Conservation (phyloP, 2,888 invertebrate genomes). For the Physocephala rufipes region DNA sequence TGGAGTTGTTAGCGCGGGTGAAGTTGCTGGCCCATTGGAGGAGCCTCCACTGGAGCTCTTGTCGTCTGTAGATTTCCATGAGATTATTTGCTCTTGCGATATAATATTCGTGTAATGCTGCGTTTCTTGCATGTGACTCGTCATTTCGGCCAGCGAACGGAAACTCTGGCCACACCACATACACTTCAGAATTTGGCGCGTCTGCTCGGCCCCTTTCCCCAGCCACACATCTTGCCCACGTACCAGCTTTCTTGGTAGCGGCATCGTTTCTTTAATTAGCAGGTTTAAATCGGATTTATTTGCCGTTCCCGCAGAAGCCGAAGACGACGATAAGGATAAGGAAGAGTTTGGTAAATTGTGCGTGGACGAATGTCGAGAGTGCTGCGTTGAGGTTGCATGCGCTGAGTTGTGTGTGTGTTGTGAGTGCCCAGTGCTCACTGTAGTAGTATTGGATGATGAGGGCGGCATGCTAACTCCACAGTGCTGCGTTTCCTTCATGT, state of each 20-base stretch:
- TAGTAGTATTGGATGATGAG: conserved; percentile 53
- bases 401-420: conserved; percentile 55
- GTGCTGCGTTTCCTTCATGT: conserved; percentile 98
- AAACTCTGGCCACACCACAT: conserved; percentile 99
- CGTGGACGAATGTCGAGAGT: conserved; percentile 48
- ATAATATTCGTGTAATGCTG: conserved; percentile 98
- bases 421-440: conserved; percentile 39
- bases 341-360: conserved; percentile 35
- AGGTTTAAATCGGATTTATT: conserved; percentile 83
- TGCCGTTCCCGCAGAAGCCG: conserved; percentile 69
- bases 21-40: conserved; percentile 54
- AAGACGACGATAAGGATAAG: conserved; percentile 64
- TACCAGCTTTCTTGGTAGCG: conserved; percentile 92
- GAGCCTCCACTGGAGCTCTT: conserved; percentile 70
- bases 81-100: conserved; percentile 95
- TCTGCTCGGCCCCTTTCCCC: conserved; percentile 96
- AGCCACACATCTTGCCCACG: conserved; percentile 98
- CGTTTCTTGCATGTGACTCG: conserved; percentile 98
- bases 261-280: conserved; percentile 93
- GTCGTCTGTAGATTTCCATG: conserved; percentile 92
- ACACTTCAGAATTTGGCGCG: conserved; percentile 94
- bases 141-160: conserved; percentile 95
- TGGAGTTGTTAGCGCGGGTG: conserved; percentile 41
- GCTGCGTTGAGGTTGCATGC: conserved; percentile 40
- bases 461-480: conserved; percentile 87